Conservation (phyloP, 2,888 invertebrate species). For the Phymatocera aterrima region DNA sequence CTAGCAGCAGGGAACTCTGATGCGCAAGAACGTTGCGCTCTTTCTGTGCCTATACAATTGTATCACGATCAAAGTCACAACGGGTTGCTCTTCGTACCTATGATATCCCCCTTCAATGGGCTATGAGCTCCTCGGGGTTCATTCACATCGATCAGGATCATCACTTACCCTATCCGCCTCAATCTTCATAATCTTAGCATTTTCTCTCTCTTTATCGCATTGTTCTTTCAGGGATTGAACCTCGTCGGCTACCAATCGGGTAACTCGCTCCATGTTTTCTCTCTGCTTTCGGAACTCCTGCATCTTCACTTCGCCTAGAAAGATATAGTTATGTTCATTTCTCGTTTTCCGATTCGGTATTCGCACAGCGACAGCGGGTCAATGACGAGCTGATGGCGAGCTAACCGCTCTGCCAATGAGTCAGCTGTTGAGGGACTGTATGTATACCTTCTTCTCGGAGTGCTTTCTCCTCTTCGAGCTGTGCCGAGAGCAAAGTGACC, state of each 20-base stretch:
- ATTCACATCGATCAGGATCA: too few species aligned
- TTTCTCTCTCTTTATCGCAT: slow-evolving; percentile 80
- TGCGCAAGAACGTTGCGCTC: slow-evolving; percentile 81
- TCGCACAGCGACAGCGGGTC: not conserved
- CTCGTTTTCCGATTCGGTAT: too few species aligned
- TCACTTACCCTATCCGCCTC: slow-evolving; percentile 72
- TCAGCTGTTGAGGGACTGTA: slow-evolving; percentile 33
- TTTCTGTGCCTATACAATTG: slow-evolving; percentile 77
- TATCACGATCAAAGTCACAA: too few species aligned
- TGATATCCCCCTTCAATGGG: too few species aligned
- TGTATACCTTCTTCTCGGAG: slow-evolving; percentile 66
- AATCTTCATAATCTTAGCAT: slow-evolving; percentile 74
- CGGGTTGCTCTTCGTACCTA: too few species aligned
- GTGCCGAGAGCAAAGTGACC: slow-evolving; percentile 66
- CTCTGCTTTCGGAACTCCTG: slow-evolving; percentile 72
- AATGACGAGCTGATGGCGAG: too few species aligned
- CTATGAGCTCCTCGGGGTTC: too few species aligned
- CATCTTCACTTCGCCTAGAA: slow-evolving; percentile 58
- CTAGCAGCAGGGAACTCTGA: slow-evolving; percentile 82
- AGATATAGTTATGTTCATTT: too few species aligned
- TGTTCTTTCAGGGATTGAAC: slow-evolving; percentile 79
- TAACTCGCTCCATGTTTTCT: slow-evolving; percentile 81
- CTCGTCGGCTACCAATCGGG: slow-evolving; percentile 82
- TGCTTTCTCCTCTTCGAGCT: slow-evolving; percentile 77
- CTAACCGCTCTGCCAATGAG: too few species aligned